Percentiles rank a stretch among this genome's conserved stretches.
Evolutionary conservation across 2,888 invertebrate species (phyloP).

Genomic region (Lasioglossum figueresi): DNA sequence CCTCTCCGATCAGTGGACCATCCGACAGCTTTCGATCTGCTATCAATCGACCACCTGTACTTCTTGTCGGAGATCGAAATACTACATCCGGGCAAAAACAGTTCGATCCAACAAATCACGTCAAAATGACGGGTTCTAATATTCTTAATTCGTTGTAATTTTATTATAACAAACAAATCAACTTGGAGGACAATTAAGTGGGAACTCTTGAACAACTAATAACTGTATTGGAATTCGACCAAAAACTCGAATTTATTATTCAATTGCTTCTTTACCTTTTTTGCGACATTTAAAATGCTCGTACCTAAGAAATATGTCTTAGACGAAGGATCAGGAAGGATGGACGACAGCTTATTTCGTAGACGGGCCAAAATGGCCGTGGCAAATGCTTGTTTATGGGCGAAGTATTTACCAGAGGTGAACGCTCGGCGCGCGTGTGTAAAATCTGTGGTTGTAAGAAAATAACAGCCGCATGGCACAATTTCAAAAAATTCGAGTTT

Average conservation of each 20-base stretch:
- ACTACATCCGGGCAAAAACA: background rate
- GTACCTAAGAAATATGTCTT: background rate
- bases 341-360: background rate
- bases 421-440: background rate
- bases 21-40: background rate
- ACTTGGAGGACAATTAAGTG: no score
- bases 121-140: no score
- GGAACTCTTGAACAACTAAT: no score
- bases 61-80: background rate
- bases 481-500: no score
- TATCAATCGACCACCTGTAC: background rate
- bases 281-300: background rate
- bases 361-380: background rate
- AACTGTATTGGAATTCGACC: no score
- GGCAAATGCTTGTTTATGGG: background rate
- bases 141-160: no score
- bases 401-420: background rate
- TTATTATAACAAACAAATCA: no score
- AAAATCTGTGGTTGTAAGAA: no score
- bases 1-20: background rate
- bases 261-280: no score
- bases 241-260: no score
- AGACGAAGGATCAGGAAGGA: background rate
- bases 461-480: no score
- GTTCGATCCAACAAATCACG: background rate